Percentiles rank a stretch among this genome's conserved stretches.
phyloP scores from a whole-genome alignment of 2,888 invertebrate genomes.

The Tenthredo distinguenda region DNA sequence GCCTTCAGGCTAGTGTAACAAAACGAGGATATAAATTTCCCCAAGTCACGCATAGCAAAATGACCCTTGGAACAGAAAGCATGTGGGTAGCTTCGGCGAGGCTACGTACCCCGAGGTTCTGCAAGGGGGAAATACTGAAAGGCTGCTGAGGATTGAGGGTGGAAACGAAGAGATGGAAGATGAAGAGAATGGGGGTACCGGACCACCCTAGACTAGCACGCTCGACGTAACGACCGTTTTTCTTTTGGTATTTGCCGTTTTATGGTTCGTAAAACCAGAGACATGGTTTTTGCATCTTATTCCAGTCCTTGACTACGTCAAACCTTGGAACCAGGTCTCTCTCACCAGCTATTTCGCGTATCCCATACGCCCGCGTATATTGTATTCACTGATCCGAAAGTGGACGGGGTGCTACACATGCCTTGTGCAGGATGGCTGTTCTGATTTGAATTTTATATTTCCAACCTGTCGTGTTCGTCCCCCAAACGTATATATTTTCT shows the following conservation, averaged over 20 bases:
- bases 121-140: not conserved
- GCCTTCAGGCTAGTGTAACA: not conserved
- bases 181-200: slow-evolving; percentile 19
- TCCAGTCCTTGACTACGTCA: slow-evolving; percentile 25
- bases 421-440: slow-evolving; percentile 33
- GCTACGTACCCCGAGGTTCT: not conserved
- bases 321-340: not conserved
- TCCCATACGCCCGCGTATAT: slow-evolving; percentile 12
- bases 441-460: slow-evolving; percentile 48
- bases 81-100: not conserved
- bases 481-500: slow-evolving; percentile 3
- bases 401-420: slow-evolving; percentile 31
- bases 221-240: slow-evolving; percentile 40
- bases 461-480: slow-evolving; percentile 17
- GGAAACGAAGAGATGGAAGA: slow-evolving; percentile 25
- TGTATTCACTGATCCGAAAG: slow-evolving; percentile 47
- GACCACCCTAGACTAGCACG: slow-evolving; percentile 26
- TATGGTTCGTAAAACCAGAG: slow-evolving; percentile 46
- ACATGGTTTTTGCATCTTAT: slow-evolving; percentile 49
- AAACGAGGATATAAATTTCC: slow-evolving; percentile 32
- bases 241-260: slow-evolving; percentile 45
- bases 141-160: slow-evolving; percentile 16
- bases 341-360: slow-evolving; percentile 1
- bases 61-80: slow-evolving; percentile 29
- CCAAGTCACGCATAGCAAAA: slow-evolving; percentile 37